Conservation (phyloP, 1,140 invertebrate species). For the Gonioctena quinquepunctata region DNA sequence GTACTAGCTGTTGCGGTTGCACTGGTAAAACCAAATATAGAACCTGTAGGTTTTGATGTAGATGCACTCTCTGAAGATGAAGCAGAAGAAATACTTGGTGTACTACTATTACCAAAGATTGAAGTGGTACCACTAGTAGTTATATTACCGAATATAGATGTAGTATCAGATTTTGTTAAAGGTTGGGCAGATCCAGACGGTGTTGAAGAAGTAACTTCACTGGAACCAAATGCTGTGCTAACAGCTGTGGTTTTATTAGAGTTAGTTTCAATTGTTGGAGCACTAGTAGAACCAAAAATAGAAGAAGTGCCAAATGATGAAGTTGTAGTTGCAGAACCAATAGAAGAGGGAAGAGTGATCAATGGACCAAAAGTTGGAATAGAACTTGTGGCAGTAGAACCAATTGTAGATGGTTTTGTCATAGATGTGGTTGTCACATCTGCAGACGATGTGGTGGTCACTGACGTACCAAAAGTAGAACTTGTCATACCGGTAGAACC, state of each 20-base stretch:
- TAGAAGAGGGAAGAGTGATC: no score
- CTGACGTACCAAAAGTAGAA: neutral
- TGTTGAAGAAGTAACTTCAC: neutral
- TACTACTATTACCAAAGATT: neutral
- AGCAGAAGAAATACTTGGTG: neutral
- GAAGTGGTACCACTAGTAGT: neutral
- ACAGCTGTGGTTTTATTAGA: neutral
- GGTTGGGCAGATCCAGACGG: neutral
- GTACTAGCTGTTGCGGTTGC: neutral
- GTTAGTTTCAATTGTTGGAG: neutral
- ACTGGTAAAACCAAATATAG: neutral
- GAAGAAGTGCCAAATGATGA: neutral
- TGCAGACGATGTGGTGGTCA: neutral
- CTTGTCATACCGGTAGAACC: neutral
- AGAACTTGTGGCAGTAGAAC: neutral
- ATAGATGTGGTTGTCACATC: neutral
- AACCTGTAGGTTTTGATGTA: neutral
- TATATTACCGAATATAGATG: constrained; percentile 6
- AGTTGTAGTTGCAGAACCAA: neutral
- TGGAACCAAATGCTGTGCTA: neutral
- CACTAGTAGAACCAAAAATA: neutral
- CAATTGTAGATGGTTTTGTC: neutral
- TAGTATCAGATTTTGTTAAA: neutral
- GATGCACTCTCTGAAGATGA: neutral
- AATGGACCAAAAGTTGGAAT: neutral